Evolutionary conservation across 2,113 vertebrate species (phyloP).

Genomic region (Bucco capensis): DNA sequence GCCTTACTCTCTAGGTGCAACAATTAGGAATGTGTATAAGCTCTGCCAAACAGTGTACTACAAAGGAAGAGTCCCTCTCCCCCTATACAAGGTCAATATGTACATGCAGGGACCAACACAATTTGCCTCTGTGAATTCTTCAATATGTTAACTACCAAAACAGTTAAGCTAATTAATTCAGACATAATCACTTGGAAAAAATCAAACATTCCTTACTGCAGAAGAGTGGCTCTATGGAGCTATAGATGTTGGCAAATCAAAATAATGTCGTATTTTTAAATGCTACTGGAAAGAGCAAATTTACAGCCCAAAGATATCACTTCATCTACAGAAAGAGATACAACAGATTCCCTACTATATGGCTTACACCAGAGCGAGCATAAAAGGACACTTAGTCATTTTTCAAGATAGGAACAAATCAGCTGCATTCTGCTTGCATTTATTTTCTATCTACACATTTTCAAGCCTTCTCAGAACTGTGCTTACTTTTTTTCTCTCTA

Average conservation of each 20-base stretch:
- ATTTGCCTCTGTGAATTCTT: conserved; percentile 2
- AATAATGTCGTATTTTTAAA: not conserved
- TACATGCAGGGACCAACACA: not conserved
- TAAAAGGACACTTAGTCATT: not conserved
- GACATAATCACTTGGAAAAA: not conserved
- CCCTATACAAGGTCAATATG: not conserved
- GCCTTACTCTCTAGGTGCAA: not conserved
- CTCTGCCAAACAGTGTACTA: not conserved
- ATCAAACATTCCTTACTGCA: not conserved
- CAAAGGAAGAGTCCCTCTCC: not conserved
- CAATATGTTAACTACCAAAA: not conserved
- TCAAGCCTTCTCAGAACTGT: not conserved
- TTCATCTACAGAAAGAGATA: not conserved
- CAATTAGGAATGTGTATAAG: not conserved
- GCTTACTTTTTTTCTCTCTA: not conserved
- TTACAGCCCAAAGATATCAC: not conserved
- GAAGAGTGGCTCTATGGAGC: not conserved
- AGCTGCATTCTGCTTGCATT: not conserved
- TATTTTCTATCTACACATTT: not conserved
- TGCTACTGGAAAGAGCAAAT: not conserved
- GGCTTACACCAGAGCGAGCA: not conserved
- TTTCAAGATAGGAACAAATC: not conserved
- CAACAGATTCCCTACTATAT: not conserved
- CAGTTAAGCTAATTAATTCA: conserved; percentile 28
- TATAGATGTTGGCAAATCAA: not conserved